Percentiles rank a stretch among this genome's conserved stretches.
These are phyloP conservation scores for Mimachlamys varia DNA, from an alignment of 2,888 invertebrate genomes.

Conservation along the genomic window DNA sequence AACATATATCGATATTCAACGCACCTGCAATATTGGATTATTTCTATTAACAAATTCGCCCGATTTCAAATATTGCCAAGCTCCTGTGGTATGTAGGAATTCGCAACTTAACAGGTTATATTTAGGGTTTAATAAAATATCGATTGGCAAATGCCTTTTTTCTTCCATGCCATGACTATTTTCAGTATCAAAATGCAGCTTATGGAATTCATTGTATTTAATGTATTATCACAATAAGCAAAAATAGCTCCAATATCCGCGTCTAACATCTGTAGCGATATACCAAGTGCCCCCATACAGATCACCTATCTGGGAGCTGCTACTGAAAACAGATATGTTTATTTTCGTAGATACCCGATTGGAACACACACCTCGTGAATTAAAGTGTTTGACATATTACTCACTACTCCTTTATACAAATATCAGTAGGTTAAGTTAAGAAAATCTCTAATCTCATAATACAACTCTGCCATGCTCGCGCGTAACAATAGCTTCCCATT, in stretches of 20 bases:
- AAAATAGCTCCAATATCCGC: neutral
- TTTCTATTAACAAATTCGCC: too few species aligned
- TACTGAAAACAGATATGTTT: conserved; percentile 29
- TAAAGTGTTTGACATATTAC: conserved; percentile 34
- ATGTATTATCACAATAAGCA: conserved; percentile 18
- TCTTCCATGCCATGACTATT: neutral
- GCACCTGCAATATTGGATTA: neutral
- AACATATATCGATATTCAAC: too few species aligned
- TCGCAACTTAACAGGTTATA: neutral
- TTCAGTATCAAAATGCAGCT: neutral
- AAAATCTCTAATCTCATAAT: neutral
- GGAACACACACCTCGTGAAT: conserved; percentile 22
- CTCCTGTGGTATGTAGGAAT: neutral
- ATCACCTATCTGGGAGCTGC: neutral
- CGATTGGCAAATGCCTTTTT: neutral
- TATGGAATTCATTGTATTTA: neutral
- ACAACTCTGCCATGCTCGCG: neutral
- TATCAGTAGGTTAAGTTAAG: conserved; percentile 17
- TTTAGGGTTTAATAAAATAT: too few species aligned
- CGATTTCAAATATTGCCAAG: neutral
- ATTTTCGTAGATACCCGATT: conserved; percentile 5
- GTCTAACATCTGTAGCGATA: neutral
- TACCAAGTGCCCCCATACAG: neutral
- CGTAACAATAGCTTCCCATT: neutral
- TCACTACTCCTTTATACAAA: conserved; percentile 23